Evolutionary conservation across 2,888 invertebrate species (phyloP), one percentile per base, ranked within the genome.

Genomic region (Platycnemis pennipes): DNA sequence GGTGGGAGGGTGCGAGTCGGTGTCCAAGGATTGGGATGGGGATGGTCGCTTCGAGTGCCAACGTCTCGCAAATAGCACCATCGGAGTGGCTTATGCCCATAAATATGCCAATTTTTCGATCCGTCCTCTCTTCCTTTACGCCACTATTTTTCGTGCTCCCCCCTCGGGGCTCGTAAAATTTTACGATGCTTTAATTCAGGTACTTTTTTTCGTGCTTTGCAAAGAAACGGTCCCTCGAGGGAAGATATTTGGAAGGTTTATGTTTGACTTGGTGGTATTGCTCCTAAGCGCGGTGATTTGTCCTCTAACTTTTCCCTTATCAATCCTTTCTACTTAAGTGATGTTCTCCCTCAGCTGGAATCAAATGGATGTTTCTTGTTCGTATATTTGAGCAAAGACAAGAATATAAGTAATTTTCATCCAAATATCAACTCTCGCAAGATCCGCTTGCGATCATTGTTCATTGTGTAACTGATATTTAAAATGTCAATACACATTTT

Each of bases 51-150:
- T 37, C 37, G 77, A 77, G 53, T 89, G 53, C 53, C 37, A 89
- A 56, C 16, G 37, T 31, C 89, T 53, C 89, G 11, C 37, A 37
- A 53, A 53, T 49, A 16, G 49, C 37, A n/a, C 45, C 87, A 45
- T 26, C 87, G 13, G n/a, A 87, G 87, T 45, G 37, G 26, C 31
- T 37, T 45, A 87, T 87, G 87, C 44, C 46, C 87, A 46, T 87
- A 87, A 87, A 87, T 87, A 87, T 87, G 44, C 87, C 87, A 46
- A 87, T 46, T 87, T 87, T 87, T 87, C 45, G 46, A 46, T 46
- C 46, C 87, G 46, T 87, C 87, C 77, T 77, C 77, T 77, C 49
- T 49, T n/a, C 26, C 63, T n/a, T 87, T n/a, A 45, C n/a, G 42
- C 3, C 45, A 13, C 77, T 77, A 77, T 77, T 77, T 77, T 77